Conservation (phyloP, 2,797 vertebrate species). For the Hypotaenidia philippensis region DNA sequence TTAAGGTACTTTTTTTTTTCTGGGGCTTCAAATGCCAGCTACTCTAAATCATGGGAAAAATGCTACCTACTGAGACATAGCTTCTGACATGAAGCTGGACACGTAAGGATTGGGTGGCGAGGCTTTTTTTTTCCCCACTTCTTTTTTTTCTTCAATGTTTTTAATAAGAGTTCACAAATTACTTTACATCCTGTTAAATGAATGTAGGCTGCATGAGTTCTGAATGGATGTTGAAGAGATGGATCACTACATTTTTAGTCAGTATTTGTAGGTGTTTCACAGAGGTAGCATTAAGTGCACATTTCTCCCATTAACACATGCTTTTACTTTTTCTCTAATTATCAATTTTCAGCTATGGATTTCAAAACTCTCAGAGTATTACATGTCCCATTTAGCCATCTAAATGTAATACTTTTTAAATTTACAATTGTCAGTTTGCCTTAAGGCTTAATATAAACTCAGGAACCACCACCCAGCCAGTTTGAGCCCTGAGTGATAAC, state of each 20-base stretch:
- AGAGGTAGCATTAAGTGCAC: not conserved
- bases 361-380: slow-evolving; percentile 35
- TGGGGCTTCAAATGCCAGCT: not conserved
- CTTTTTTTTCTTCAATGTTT: not conserved
- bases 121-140: no score
- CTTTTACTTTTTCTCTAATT: slow-evolving; percentile 6
- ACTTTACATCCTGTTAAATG: not conserved
- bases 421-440: not conserved
- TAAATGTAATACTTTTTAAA: slow-evolving; percentile 1
- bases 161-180: not conserved
- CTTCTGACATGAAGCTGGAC: not conserved
- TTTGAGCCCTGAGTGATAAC: not conserved
- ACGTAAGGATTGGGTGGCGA: not conserved
- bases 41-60: not conserved
- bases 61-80: not conserved
- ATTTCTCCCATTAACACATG: not conserved
- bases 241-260: not conserved
- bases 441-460: slow-evolving; percentile 9
- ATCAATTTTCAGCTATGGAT: slow-evolving; percentile 20
- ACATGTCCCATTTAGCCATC: not conserved
- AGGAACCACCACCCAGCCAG: not conserved
- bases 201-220: not conserved
- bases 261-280: not conserved
- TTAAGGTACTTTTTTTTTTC: not conserved
- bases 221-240: not conserved